Conservation (phyloP, 2,113 vertebrate species). For the Sciurus niger region DNA sequence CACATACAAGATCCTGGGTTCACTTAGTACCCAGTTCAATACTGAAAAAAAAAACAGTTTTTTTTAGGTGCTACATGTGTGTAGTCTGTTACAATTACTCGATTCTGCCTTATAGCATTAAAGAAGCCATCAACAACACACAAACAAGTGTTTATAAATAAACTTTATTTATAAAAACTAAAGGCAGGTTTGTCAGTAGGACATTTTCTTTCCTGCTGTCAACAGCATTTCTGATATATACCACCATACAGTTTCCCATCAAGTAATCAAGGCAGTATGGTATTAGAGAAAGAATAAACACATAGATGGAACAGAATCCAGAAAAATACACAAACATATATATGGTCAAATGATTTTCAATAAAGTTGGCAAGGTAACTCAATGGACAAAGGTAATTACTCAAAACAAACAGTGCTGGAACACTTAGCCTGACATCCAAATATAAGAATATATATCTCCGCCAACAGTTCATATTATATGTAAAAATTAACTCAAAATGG, state of each 20-base stretch:
- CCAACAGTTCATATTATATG: not conserved
- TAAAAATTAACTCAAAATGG: constrained; percentile 16
- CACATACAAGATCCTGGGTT: no score
- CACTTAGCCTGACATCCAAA: not conserved
- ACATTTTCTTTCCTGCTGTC: constrained; percentile 19
- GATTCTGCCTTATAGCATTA: not conserved
- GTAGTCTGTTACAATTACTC: not conserved
- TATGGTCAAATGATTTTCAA: not conserved
- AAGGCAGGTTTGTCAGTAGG: not conserved
- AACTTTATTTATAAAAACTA: not conserved
- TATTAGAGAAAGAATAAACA: constrained; percentile 16
- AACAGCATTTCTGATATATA: constrained; percentile 43
- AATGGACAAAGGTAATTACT: not conserved
- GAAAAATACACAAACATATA: constrained; percentile 1
- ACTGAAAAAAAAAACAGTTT: no score
- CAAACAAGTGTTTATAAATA: not conserved
- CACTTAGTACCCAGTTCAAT: no score
- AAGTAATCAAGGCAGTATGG: not conserved
- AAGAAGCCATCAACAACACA: not conserved
- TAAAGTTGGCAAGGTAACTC: not conserved
- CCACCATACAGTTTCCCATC: not conserved
- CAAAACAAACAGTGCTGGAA: not conserved
- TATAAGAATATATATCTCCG: not conserved
- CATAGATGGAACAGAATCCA: not conserved
- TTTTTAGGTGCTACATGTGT: not conserved